phyloP scores from a whole-genome alignment of 2,797 vertebrate species.

The Cossypha caffra region DNA sequence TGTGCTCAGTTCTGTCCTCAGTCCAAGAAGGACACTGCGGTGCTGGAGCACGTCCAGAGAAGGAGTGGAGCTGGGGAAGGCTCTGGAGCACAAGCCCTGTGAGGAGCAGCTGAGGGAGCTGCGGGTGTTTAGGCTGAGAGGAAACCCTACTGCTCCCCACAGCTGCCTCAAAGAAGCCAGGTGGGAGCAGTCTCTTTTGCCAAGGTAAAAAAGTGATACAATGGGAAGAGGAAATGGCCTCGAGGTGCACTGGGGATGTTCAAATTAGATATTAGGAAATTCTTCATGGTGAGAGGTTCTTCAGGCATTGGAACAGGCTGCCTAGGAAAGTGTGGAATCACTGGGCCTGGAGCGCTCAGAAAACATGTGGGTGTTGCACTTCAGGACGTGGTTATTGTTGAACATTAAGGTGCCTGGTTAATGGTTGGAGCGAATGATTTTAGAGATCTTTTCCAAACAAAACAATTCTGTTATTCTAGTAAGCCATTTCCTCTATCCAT shows the following conservation, averaged over 20 bases:
- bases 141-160: background rate
- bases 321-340: background rate
- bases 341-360: background rate
- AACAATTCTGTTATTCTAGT: background rate
- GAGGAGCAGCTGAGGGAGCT: background rate
- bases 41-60: accelerated
- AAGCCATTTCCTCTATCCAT: background rate
- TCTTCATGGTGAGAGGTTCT: background rate
- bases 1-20: accelerated
- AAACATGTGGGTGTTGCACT: background rate
- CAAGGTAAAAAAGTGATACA: background rate
- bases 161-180: background rate
- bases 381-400: background rate
- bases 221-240: background rate
- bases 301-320: background rate
- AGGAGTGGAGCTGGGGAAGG: background rate
- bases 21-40: accelerated
- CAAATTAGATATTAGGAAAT: background rate
- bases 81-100: accelerated
- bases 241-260: accelerated
- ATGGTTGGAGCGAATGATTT: background rate
- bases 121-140: background rate
- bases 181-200: background rate
- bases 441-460: background rate
- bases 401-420: background rate